phyloP scores from a whole-genome alignment of 2,797 vertebrate species.

The Meda fulgida region DNA sequence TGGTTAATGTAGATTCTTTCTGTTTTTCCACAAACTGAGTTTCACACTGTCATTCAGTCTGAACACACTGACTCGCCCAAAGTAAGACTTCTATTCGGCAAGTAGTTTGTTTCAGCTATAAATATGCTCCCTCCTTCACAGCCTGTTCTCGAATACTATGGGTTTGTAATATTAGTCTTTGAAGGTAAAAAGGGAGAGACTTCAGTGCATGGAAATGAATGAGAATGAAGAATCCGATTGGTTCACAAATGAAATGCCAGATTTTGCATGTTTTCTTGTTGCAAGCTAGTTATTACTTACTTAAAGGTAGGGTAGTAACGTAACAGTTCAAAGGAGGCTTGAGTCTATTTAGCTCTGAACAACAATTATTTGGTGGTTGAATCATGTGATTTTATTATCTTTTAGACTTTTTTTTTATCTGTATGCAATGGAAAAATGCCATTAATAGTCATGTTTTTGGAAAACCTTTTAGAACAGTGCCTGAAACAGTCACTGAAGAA shows the following conservation, averaged over 20 bases:
- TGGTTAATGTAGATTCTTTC: not conserved
- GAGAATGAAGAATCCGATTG: not conserved
- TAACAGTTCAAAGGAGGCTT: not conserved
- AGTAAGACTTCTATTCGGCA: not conserved
- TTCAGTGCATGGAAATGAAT: not conserved
- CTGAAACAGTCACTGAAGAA: not conserved
- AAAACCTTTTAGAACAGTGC: not conserved
- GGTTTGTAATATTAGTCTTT: not conserved
- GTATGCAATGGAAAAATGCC: not conserved
- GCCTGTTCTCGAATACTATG: not conserved
- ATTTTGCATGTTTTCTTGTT: not conserved
- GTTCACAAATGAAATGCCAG: not conserved
- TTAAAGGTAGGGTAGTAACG: not conserved
- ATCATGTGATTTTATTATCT: conserved; percentile 5
- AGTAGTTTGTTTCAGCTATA: not conserved
- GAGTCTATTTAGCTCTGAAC: not conserved
- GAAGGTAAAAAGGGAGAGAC: not conserved
- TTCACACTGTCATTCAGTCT: not conserved
- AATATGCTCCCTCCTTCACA: not conserved
- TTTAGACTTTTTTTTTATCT: not conserved
- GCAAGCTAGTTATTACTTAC: not conserved
- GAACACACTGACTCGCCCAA: not conserved
- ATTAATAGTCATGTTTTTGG: not conserved
- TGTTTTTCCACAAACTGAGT: not conserved
- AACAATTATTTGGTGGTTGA: not conserved